These are phyloP conservation scores for Allacma fusca DNA, from an alignment of 2,888 invertebrate genomes.

Conservation along the genomic window DNA sequence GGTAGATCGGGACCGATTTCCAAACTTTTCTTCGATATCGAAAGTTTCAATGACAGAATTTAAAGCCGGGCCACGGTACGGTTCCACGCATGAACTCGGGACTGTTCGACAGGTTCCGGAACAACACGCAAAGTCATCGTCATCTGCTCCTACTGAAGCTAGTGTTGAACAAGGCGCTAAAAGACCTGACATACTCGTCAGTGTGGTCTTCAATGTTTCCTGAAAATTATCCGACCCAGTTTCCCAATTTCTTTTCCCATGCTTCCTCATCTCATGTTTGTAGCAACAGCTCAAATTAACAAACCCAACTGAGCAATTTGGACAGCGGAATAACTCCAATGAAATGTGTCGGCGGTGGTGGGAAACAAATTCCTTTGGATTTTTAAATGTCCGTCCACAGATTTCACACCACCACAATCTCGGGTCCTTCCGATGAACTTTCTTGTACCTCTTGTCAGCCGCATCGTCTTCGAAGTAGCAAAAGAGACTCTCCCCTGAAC, in stretches of 20 bases:
- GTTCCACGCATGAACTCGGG: no score
- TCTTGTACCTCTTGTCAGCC: background rate
- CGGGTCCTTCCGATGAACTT: background rate
- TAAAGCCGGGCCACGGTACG: no score
- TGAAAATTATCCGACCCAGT: no score
- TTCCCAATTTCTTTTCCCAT: background rate
- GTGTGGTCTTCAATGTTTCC: no score
- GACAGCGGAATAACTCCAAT: background rate
- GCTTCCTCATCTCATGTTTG: background rate
- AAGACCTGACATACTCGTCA: no score
- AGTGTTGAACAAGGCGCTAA: no score
- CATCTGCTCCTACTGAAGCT: no score
- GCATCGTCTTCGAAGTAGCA: conserved; percentile 11
- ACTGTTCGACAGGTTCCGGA: no score
- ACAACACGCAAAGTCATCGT: no score
- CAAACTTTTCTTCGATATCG: no score
- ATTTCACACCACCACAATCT: background rate
- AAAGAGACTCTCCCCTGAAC: background rate
- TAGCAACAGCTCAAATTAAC: background rate
- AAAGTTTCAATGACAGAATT: no score
- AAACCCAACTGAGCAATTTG: background rate
- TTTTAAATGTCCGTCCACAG: background rate
- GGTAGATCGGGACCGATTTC: no score
- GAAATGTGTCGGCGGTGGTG: background rate
- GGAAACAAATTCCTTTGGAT: background rate